Evolutionary conservation across 2,113 vertebrate genomes (phyloP).

Genomic region (Cebidichthys violaceus): DNA sequence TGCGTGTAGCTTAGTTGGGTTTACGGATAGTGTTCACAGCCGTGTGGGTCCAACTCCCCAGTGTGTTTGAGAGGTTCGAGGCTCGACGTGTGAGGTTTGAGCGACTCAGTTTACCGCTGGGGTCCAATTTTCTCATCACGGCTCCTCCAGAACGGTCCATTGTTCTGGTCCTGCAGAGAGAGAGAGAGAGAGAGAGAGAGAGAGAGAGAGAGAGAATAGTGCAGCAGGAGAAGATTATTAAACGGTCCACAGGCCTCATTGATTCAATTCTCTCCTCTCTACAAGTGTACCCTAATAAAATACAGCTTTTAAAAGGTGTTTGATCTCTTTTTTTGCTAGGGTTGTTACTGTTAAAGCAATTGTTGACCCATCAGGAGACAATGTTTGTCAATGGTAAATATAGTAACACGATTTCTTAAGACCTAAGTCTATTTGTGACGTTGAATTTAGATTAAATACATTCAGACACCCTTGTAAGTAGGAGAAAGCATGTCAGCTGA

Average conservation of each 20-base stretch:
- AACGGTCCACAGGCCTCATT: not conserved
- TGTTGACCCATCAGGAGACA: not conserved
- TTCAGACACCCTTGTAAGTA: not conserved
- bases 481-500: not conserved
- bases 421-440: not conserved
- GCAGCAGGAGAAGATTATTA: not conserved
- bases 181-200: not conserved
- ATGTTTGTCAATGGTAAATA: not conserved
- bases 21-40: conserved; percentile 70
- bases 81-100: conserved; percentile 74
- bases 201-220: conserved; percentile 5
- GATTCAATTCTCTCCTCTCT: not conserved
- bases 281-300: not conserved
- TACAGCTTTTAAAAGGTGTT: not conserved
- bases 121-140: conserved; percentile 77
- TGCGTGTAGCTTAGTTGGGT: conserved; percentile 57
- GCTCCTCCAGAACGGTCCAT: conserved; percentile 34
- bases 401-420: not conserved
- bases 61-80: conserved; percentile 50
- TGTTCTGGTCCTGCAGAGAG: conserved; percentile 37
- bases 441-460: not conserved
- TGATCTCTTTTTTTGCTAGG: not conserved
- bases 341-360: not conserved
- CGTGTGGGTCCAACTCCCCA: conserved; percentile 72
- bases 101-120: conserved; percentile 74